Base-by-base conservation (phyloP, 2,113 vertebrate species). In the Platanista minor region DNA sequence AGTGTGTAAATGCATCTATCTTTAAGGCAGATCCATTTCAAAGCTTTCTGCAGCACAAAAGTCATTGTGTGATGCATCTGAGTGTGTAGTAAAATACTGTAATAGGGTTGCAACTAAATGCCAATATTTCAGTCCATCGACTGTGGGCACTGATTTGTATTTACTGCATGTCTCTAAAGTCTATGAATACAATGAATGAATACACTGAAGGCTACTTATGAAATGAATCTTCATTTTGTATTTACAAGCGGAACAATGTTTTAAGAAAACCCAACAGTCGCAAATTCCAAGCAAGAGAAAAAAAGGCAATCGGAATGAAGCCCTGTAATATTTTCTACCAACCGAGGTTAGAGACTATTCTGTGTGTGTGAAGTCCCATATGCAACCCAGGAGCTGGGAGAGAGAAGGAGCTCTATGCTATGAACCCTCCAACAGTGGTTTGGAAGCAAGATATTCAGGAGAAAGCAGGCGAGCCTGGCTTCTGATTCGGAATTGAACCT, bases 51-150 rank as follows among this genome's bases (percentile, higher is more conserved):
- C 82, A 94, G 75, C 59, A 93, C 66, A 49, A 67, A 97, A 98
- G 97, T 98, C 97, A 97, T 95, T 96, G 93, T 41, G 78, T 97
- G 78, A 94, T 74, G 74, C 78, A 95, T 94, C 85, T 95, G 91
- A 96, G 59, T 94, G 86, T 96, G 96, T 97, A 96, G 90, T 77
- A 94, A 98, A 97, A 96, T 61, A 94, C 82, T 97, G 78, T 91
- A 96, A 98, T 98, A 87, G 75, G 41, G 59, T 91, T 94, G 75
- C 39, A 31, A 98, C 96, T 96, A 94, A 98, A 98, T 97, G 94
- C 92, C 97, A 97, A 96, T 97, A 97, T 87, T 98, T 98, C 94
- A 97, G 78, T 92, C 92, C 97, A 98, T 97, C 78, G 10, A 97
- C 97, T 97, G 77, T 97, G 94, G 75, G 91, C 92, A 69, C 95